A percentile compares a stretch with the other conserved stretches of the same genome.
These are phyloP conservation scores for Paguma larvata DNA, from an alignment of 2,797 vertebrate species.

Conservation along the genomic window DNA sequence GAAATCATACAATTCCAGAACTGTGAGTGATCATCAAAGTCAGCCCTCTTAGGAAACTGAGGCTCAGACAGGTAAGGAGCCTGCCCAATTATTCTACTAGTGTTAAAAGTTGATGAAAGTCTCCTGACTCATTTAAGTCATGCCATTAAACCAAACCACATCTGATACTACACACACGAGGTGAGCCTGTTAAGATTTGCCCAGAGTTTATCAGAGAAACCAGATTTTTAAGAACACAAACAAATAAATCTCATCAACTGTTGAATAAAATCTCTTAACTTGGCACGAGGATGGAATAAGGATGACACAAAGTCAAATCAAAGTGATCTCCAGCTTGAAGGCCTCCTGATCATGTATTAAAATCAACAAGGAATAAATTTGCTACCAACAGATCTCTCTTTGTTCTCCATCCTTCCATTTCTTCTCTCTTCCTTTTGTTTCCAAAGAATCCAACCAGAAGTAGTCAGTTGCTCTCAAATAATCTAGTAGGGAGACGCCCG, in stretches of 20 bases:
- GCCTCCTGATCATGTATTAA: not conserved
- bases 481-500: not conserved
- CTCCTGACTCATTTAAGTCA: not conserved
- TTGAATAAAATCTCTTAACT: constrained; percentile 30
- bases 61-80: not conserved
- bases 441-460: not conserved
- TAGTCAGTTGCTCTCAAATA: constrained; percentile 10
- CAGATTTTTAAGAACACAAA: not conserved
- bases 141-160: not conserved
- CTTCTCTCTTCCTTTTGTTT: not conserved
- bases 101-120: not conserved
- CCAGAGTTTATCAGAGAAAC: constrained; percentile 27
- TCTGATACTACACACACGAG: not conserved
- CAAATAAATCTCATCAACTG: not conserved
- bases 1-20: not conserved
- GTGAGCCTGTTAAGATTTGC: not conserved
- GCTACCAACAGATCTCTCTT: not conserved
- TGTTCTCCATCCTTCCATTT: not conserved
- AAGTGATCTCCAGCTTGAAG: not conserved
- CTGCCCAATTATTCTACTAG: not conserved
- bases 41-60: not conserved
- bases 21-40: not conserved
- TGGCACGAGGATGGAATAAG: not conserved
- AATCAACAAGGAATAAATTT: not conserved
- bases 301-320: constrained; percentile 36